These are phyloP conservation scores for Manis pentadactyla DNA, from an alignment of 2,797 vertebrate species.

Conservation along the genomic window DNA sequence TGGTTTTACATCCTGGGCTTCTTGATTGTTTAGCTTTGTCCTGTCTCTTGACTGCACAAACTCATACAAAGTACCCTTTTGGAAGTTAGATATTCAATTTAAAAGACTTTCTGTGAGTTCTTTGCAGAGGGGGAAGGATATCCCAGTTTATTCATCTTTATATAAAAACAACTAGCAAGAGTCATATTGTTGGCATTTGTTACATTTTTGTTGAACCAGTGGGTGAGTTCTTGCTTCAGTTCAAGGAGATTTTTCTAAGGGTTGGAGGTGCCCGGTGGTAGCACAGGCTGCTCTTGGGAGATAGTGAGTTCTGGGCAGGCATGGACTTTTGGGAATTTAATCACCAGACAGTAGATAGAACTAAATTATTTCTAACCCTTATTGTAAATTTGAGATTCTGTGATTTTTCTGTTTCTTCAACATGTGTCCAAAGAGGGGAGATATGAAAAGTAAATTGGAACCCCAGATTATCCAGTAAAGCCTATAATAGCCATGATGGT, in stretches of 20 bases:
- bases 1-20: neutral
- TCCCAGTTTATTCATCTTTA: slow-evolving; percentile 8
- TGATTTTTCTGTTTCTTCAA: slow-evolving; percentile 5
- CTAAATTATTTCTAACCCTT: neutral
- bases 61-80: neutral
- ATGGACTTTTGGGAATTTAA: neutral
- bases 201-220: neutral
- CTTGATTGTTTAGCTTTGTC: neutral
- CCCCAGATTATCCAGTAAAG: neutral
- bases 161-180: neutral
- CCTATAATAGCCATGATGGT: too few species aligned
- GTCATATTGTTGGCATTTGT: slow-evolving; percentile 7
- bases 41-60: neutral
- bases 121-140: neutral
- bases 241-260: neutral
- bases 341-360: neutral
- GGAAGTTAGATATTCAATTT: slow-evolving; percentile 22
- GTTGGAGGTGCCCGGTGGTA: neutral
- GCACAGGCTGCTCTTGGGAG: neutral
- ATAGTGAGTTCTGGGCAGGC: neutral
- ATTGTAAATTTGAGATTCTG: neutral
- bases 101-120: neutral
- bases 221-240: neutral
- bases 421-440: neutral
- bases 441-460: neutral